Base-by-base conservation (phyloP, 2,797 vertebrate species). In the Parauchenoglanis ngamensis region DNA sequence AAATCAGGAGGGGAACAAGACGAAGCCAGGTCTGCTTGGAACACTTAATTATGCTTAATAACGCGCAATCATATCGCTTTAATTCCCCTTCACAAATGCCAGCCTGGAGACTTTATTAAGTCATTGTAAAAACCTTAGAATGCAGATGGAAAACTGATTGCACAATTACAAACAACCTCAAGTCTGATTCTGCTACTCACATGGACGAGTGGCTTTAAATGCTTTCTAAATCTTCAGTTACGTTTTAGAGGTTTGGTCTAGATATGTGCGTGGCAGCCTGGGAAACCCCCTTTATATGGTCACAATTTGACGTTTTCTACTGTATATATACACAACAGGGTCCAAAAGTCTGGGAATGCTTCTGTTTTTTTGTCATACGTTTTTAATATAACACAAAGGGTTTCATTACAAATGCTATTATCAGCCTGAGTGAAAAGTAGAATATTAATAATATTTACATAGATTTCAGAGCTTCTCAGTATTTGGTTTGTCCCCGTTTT, bases 101-200 rank as follows among this genome's bases (percentile, higher is more conserved):
- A 85, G 89, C 46, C 78, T 52, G 57, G 84, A 77, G 59, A 88
- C 11, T 65, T 86, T 92, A 68, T 92, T 93, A 84, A 92, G 91
- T 93, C 92, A 90, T 90, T 49, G 40, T 81, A 28, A 80, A 87
- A 85, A 80, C 70, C 65, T 80, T 83, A 13, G 17, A 68, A 54
- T 54, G 49, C 63, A 68, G 54, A 83, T 7, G 46, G 44, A 83
- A 68, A 83, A 31, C 5, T 54, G 17, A 68, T 68, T 68, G 68
- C 19, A 10, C 13, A 68, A 79, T 59, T 31, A 77, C n/a, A 77
- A 19, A 56, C 49, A 56, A 52, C 12, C 44, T 8, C 3, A 7
- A 63, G 35, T 25, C 76, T 57, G 52, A 78, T 25, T 56, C 52
- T 12, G 15, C 8, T 35, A 10, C 28, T 19, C n/a, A 56, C 54